Evolutionary conservation across 2,113 vertebrate genomes (phyloP).

Genomic region (Takifugu flavidus): DNA sequence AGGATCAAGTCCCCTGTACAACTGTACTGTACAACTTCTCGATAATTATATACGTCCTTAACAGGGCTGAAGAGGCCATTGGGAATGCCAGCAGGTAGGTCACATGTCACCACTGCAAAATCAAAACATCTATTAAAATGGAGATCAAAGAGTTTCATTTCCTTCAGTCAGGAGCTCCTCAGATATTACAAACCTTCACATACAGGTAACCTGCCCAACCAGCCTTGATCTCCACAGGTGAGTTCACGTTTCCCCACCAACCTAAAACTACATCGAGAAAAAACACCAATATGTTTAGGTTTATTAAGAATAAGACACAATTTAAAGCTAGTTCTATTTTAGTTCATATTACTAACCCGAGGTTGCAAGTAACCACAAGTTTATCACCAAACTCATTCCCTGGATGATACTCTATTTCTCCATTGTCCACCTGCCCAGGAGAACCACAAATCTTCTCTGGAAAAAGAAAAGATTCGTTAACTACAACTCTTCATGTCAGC

Average conservation of each 20-base stretch:
- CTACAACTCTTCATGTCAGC: too few relatives aligned
- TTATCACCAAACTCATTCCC: slow-evolving; percentile 1
- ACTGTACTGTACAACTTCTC: accelerated
- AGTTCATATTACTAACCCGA: slow-evolving; percentile 25
- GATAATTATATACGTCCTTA: accelerated
- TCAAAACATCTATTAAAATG: slow-evolving; percentile 3
- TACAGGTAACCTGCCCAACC: not conserved
- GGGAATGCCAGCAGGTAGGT: accelerated
- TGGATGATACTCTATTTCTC: accelerated
- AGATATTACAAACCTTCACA: slow-evolving; percentile 63
- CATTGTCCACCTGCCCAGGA: accelerated
- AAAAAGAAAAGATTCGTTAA: not conserved
- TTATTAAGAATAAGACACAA: not conserved
- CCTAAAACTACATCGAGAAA: not conserved
- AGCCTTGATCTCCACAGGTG: slow-evolving; percentile 4
- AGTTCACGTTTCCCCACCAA: accelerated
- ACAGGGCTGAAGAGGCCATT: accelerated
- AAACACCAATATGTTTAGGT: not conserved
- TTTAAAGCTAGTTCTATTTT: too few relatives aligned
- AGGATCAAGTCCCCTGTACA: slow-evolving; percentile 1
- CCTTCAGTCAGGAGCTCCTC: too few relatives aligned
- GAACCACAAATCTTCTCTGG: slow-evolving; percentile 26
- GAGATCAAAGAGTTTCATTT: not conserved
- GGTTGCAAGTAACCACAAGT: accelerated
- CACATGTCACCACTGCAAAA: slow-evolving; percentile 52